Conservation (phyloP, 2,113 vertebrate genomes). For the Brachirus orientalis region DNA sequence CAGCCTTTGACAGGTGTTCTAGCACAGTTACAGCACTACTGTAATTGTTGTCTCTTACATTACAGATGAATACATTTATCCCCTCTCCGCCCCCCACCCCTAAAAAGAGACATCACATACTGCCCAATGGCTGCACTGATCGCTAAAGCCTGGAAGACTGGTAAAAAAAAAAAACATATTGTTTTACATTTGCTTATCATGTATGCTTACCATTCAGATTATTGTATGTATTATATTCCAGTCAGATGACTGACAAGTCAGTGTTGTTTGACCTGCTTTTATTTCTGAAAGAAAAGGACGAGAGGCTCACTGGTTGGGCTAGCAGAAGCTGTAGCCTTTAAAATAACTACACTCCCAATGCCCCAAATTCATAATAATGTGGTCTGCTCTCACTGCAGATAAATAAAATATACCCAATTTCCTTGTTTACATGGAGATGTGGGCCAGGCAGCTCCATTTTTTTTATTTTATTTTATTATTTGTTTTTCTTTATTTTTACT, state of each 20-base stretch:
- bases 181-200: not conserved
- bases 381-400: constrained; percentile 25
- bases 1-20: constrained; percentile 18
- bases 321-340: constrained; percentile 43
- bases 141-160: too few species aligned
- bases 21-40: not conserved
- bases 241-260: constrained; percentile 49
- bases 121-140: too few species aligned
- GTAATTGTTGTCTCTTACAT: too few species aligned
- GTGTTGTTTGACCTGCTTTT: constrained; percentile 66
- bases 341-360: constrained; percentile 53
- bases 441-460: constrained; percentile 39
- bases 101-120: not conserved
- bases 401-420: constrained; percentile 64
- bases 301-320: constrained; percentile 31
- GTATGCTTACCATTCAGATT: constrained; percentile 2
- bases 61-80: too few species aligned
- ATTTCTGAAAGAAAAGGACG: constrained; percentile 33
- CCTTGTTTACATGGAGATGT: constrained; percentile 51
- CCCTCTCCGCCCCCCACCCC: too few species aligned
- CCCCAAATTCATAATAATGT: constrained; percentile 71
- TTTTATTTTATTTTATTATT: not conserved
- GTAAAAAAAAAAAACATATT: not conserved
- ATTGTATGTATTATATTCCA: constrained; percentile 17
- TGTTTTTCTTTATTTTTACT: not conserved